Percentiles rank a stretch among this genome's conserved stretches.
phyloP scores from a whole-genome alignment of 2,113 vertebrate genomes.

The Silurus glanis region DNA sequence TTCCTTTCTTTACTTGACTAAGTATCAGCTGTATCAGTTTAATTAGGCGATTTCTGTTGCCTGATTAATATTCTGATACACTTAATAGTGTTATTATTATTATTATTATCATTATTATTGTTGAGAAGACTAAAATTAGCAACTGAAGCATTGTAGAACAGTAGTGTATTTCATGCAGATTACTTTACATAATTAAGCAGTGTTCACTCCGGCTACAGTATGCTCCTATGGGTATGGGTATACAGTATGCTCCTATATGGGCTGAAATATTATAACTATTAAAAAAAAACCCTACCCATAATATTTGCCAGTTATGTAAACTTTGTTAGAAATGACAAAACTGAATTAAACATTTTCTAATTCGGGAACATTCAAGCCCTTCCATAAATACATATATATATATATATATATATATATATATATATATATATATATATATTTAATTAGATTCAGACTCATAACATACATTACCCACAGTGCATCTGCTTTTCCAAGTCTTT shows the following conservation, averaged over 20 bases:
- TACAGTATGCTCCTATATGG: constrained; percentile 4
- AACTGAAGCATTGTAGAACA: constrained; percentile 10
- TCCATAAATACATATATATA: neutral
- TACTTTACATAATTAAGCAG: neutral
- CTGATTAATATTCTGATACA: neutral
- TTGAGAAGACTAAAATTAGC: neutral
- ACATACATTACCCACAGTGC: constrained; percentile 1
- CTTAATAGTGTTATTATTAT: neutral
- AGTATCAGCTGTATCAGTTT: neutral
- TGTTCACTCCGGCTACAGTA: neutral
- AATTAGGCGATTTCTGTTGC: neutral
- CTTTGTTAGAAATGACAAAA: neutral
- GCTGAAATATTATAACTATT: neutral
- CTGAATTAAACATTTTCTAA: neutral
- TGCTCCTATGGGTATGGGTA: constrained; percentile 19
- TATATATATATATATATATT: neutral
- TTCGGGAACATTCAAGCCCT: neutral
- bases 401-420: neutral
- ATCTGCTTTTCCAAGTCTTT: neutral
- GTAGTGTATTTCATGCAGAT: constrained; percentile 7
- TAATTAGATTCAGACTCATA: neutral
- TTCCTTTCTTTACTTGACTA: neutral
- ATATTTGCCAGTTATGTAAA: neutral
- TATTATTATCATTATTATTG: neutral
- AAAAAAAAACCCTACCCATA: neutral